Evolutionary conservation across 2,888 invertebrate species (phyloP).

Genomic region (Seira ritae): DNA sequence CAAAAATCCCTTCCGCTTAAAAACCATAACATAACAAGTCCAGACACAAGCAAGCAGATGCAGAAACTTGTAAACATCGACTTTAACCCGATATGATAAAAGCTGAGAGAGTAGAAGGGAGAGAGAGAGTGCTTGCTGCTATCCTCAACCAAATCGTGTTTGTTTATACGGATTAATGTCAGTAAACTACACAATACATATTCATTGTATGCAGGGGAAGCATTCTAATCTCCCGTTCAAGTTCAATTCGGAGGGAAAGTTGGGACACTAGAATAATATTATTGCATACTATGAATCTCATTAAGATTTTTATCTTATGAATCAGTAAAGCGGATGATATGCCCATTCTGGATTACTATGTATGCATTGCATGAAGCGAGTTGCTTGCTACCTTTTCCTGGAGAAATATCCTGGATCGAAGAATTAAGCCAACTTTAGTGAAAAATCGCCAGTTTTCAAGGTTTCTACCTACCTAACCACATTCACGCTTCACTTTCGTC

Average conservation of each 20-base stretch:
- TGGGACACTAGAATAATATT: no score
- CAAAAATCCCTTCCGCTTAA: slow-evolving; percentile 7
- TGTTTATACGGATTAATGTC: slow-evolving; percentile 12
- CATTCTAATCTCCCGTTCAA: no score
- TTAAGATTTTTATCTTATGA: no score
- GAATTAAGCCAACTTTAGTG: not conserved
- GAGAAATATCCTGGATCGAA: not conserved
- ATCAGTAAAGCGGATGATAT: no score
- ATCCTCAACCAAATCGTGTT: not conserved
- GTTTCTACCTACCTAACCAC: not conserved
- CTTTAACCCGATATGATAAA: not conserved
- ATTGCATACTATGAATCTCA: no score
- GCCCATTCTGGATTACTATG: no score
- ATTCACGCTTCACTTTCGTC: not conserved
- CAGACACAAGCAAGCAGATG: slow-evolving; percentile 6
- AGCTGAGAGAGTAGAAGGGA: not conserved
- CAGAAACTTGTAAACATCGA: not conserved
- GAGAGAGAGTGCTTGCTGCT: slow-evolving; percentile 2
- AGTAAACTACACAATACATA: not conserved
- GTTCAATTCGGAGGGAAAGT: no score
- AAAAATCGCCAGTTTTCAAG: slow-evolving; percentile 1
- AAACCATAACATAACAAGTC: slow-evolving; percentile 15
- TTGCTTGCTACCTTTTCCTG: no score
- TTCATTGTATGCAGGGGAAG: no score
- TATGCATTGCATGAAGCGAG: no score